Evolutionary conservation across 2,888 invertebrate genomes (phyloP).

Genomic region (Nymphalis polychloros): DNA sequence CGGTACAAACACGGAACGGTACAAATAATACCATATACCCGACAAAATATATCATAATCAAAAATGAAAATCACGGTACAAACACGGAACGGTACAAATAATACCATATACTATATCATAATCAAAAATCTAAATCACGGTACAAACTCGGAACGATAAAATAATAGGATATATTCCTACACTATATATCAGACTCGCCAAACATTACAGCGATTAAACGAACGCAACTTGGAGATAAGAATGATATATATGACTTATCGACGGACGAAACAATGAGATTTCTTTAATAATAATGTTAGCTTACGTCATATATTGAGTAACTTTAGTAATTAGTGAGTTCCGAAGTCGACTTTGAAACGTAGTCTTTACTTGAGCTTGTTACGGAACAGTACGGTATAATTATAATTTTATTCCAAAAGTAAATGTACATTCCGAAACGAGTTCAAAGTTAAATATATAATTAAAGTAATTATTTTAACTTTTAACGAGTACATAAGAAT

Average conservation of each 20-base stretch:
- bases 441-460: neutral
- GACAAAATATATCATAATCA: too few relatives aligned
- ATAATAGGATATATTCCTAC: too few relatives aligned
- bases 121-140: too few relatives aligned
- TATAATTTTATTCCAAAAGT: slow-evolving; percentile 11
- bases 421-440: neutral
- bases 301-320: neutral
- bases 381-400: slow-evolving; percentile 6
- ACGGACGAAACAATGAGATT: neutral
- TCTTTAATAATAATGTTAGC: neutral
- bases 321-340: neutral
- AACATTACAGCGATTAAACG: neutral
- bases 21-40: too few relatives aligned
- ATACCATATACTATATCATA: too few relatives aligned
- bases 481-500: too few relatives aligned
- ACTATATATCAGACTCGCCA: neutral
- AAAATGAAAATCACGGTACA: too few relatives aligned
- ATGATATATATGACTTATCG: neutral
- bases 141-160: too few relatives aligned
- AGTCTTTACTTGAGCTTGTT: slow-evolving; percentile 8
- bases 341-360: slow-evolving; percentile 3
- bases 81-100: too few relatives aligned
- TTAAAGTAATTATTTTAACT: neutral
- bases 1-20: too few relatives aligned
- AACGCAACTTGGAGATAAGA: neutral